Evolutionary conservation across 1,140 invertebrate species (phyloP), one percentile per base, ranked within the genome.

Genomic region (Hylyphantes graminicola): DNA sequence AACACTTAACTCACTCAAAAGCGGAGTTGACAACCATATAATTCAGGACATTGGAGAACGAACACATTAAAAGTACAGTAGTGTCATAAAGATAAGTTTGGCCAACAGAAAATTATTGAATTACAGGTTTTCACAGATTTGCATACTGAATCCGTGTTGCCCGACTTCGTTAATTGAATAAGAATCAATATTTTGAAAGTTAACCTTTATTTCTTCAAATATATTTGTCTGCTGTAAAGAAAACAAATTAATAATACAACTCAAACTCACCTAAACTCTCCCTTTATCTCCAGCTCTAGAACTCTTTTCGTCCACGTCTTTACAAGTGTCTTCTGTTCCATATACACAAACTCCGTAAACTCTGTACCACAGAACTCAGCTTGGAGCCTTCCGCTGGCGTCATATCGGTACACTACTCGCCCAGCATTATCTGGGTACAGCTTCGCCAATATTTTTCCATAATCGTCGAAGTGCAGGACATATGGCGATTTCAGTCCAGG

Each of bases 401-500:
- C 95, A 89, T 98, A 98, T 13, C 95, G 92, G 88, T 96, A 97
- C 0, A 97, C 93, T 17, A 98, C 93, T 77, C 96, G 91, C 6
- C 96, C 95, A 4, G 95, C 94, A 87, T 97, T 96, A 6, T 95
- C 95, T 0, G 97, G 97, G 87, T 96, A 96, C 0, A 96, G 70
- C 77, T 86, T 94, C 1, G 94, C 95, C 88, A 97, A 94, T 0
- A 97, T 89, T 17, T 98, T 90, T 67, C 94, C 94, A 2, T 96
- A 96, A 64, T 95, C 93, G 87, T 97, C 94, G 89, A 96, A 98
- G 89, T 98, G 96, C 89, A 96, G 94, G 7, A 97, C 92, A 89
- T 97, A 98, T 12, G 87, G 87, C 59, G 87, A 92, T 0, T 93
- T 92, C 75, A 94, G 94, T 8, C 95, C 96, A 0, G 97, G 96